A percentile compares a stretch with the other conserved stretches of the same genome.
These are phyloP conservation scores for Argopecten irradians DNA, from an alignment of 1,140 invertebrate species.

Conservation along the genomic window DNA sequence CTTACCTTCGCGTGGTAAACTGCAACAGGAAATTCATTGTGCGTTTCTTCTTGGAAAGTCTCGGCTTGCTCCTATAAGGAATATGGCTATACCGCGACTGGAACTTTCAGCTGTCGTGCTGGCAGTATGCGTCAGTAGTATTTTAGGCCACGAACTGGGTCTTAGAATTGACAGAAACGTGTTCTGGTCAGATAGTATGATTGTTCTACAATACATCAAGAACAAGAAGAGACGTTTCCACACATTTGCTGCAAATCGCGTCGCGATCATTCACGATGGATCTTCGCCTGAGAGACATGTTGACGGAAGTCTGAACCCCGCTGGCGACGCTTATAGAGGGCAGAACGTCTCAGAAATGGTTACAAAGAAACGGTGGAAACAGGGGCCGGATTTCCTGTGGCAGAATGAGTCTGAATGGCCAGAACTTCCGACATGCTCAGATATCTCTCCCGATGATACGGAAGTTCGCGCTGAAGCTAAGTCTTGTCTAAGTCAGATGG, in stretches of 20 bases:
- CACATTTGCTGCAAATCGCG: slow-evolving; percentile 46
- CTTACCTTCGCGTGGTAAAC: slow-evolving; percentile 27
- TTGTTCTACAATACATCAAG: slow-evolving; percentile 43
- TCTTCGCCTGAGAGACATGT: slow-evolving; percentile 34
- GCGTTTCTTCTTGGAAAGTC: slow-evolving; percentile 46
- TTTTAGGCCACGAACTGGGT: slow-evolving; percentile 37
- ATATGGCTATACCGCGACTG: slow-evolving; percentile 43
- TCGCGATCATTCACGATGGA: slow-evolving; percentile 28
- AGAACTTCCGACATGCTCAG: too few species aligned
- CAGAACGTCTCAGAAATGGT: background rate
- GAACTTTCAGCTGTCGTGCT: slow-evolving; percentile 35
- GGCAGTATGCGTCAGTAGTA: slow-evolving; percentile 24
- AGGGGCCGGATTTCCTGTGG: too few species aligned
- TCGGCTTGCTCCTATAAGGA: slow-evolving; percentile 37
- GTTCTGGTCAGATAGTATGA: slow-evolving; percentile 53
- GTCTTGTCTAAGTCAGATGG: too few species aligned
- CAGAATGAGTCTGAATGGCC: too few species aligned
- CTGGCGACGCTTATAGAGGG: slow-evolving; percentile 50
- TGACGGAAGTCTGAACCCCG: slow-evolving; percentile 37
- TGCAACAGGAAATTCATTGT: slow-evolving; percentile 27
- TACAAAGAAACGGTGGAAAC: background rate
- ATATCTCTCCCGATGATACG: too few species aligned
- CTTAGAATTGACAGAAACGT: background rate
- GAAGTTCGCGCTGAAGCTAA: too few species aligned
- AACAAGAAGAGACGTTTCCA: slow-evolving; percentile 46